Percentiles rank a stretch among this genome's conserved stretches.
Conservation (phyloP, 1,140 invertebrate species). For the Drosophila funebris region DNA sequence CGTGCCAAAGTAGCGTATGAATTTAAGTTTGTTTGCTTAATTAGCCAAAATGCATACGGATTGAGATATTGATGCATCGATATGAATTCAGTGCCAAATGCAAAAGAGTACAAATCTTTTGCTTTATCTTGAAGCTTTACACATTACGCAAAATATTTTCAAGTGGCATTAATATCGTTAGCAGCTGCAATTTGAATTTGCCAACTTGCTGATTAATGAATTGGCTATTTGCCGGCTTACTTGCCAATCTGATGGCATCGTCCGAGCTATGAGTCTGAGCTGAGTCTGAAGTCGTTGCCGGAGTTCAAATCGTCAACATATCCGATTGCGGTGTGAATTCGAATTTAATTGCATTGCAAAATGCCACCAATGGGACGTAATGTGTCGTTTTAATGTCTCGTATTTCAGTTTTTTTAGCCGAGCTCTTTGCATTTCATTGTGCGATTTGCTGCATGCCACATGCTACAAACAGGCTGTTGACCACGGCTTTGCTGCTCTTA, state of each 20-base stretch:
- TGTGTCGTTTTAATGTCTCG: constrained; percentile 53
- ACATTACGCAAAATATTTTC: constrained; percentile 37
- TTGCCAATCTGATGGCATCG: constrained; percentile 37
- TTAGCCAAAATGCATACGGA: constrained; percentile 51
- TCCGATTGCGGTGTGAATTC: constrained; percentile 47
- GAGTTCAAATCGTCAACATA: constrained; percentile 15
- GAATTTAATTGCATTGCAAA: constrained; percentile 50
- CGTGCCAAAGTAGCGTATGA: constrained; percentile 64
- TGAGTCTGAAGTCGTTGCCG: background rate
- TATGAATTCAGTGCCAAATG: constrained; percentile 32
- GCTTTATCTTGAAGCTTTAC: background rate
- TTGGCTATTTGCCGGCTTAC: constrained; percentile 30
- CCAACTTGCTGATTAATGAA: constrained; percentile 30
- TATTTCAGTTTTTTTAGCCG: constrained; percentile 27
- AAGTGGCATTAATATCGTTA: constrained; percentile 38
- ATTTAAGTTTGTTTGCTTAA: constrained; percentile 60
- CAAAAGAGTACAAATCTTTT: constrained; percentile 2
- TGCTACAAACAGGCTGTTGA: background rate
- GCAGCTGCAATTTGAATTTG: constrained; percentile 30
- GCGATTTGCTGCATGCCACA: constrained; percentile 31
- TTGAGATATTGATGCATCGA: constrained; percentile 8
- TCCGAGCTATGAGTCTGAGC: background rate
- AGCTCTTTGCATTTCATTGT: constrained; percentile 60
- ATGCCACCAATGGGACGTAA: constrained; percentile 41
- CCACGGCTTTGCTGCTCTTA: too few relatives aligned